Evolutionary conservation across 2,797 vertebrate genomes (phyloP).

Genomic region (Sebastes itinus): DNA sequence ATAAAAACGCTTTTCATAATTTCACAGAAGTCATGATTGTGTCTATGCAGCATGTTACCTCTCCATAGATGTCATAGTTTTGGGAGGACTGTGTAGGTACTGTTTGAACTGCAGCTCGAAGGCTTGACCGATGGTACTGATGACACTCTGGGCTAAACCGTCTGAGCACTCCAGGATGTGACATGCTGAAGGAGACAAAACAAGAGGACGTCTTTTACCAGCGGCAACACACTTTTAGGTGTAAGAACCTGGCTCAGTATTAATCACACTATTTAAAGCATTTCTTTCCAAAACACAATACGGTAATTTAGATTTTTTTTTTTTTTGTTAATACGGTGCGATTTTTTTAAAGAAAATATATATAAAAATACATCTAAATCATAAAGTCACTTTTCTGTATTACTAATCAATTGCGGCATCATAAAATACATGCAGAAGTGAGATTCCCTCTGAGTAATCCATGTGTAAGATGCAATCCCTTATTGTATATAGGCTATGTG

Average conservation of each 20-base stretch:
- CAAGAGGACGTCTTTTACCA: neutral
- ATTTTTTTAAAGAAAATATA: neutral
- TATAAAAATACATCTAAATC: neutral
- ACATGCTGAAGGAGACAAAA: conserved; percentile 83
- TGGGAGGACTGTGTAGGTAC: conserved; percentile 95
- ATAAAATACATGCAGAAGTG: neutral
- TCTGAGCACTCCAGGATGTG: conserved; percentile 97
- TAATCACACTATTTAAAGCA: neutral
- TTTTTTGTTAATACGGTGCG: neutral
- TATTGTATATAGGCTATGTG: neutral
- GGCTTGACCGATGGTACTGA: conserved; percentile 97
- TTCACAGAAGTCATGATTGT: neutral
- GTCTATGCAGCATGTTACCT: conserved; percentile 79
- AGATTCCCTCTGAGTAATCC: neutral
- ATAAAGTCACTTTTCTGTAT: neutral
- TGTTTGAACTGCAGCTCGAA: conserved; percentile 99
- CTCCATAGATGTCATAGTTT: conserved; percentile 84
- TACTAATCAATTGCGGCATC: neutral
- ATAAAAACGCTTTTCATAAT: neutral
- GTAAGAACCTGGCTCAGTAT: neutral
- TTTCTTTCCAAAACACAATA: neutral
- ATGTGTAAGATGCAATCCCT: neutral
- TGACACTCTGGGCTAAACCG: conserved; percentile 93
- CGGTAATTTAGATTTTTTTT: too few relatives aligned
- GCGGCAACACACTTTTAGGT: too few relatives aligned